Evolutionary conservation across 2,797 vertebrate genomes (phyloP).

Genomic region (Hirundo rustica): DNA sequence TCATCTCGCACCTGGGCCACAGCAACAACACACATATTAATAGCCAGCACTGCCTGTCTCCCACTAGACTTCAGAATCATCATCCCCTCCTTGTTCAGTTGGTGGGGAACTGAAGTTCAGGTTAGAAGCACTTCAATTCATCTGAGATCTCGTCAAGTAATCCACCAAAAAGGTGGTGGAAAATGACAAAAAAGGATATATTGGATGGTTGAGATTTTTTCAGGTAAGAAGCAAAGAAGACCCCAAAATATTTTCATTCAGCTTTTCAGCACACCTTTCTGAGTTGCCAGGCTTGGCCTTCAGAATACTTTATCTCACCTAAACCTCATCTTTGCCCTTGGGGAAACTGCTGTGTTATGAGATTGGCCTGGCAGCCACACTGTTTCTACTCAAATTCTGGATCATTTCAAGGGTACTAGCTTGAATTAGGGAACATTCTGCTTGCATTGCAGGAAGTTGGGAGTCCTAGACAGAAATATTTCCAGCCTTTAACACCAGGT

Average conservation of each 20-base stretch:
- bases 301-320: background rate
- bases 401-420: background rate
- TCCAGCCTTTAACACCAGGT: background rate
- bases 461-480: background rate
- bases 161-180: background rate
- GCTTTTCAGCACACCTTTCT: background rate
- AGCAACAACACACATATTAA: background rate
- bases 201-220: background rate
- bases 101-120: background rate
- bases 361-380: background rate
- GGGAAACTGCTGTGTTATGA: background rate
- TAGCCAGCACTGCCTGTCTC: background rate
- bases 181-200: background rate
- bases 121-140: background rate
- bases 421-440: background rate
- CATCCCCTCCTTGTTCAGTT: background rate
- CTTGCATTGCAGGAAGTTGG: background rate
- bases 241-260: background rate
- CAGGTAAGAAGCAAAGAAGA: background rate
- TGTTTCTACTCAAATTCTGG: background rate
- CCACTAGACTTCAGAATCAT: background rate
- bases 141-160: background rate
- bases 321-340: background rate
- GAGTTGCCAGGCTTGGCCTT: background rate
- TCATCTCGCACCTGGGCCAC: slow-evolving; percentile 68